Evolutionary conservation across 2,113 vertebrate species (phyloP).

Genomic region (Clarias gariepinus): DNA sequence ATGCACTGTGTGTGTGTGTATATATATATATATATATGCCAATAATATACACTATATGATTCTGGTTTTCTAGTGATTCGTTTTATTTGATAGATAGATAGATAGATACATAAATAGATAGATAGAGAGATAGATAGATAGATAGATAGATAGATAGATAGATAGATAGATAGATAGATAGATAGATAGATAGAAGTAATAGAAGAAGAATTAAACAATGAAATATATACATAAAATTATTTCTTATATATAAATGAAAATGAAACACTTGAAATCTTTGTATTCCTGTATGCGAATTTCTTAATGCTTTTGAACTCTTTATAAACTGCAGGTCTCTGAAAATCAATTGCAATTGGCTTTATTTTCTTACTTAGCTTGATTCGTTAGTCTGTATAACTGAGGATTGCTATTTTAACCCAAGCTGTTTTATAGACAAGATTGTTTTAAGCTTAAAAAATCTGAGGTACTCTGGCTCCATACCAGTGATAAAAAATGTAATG

Average conservation of each 20-base stretch:
- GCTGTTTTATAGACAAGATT: conserved; percentile 45
- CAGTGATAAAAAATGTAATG: conserved; percentile 7
- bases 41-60: no score
- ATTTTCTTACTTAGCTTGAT: conserved; percentile 17
- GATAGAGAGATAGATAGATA: background rate
- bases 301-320: background rate
- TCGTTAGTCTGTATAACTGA: conserved; percentile 38
- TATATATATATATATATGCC: no score
- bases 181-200: background rate
- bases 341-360: conserved; percentile 17
- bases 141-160: background rate
- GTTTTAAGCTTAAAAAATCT: background rate
- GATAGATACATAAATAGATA: background rate
- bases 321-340: conserved; percentile 2
- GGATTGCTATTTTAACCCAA: conserved; percentile 45
- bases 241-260: background rate
- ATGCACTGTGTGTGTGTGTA: background rate
- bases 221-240: background rate
- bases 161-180: background rate
- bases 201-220: background rate
- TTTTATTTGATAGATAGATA: background rate
- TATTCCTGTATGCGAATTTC: background rate
- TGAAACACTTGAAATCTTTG: background rate
- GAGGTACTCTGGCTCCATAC: background rate
- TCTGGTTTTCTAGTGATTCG: background rate